phyloP scores from a whole-genome alignment of 92 coral and sea anemone species.

The Porites cylindrica region DNA sequence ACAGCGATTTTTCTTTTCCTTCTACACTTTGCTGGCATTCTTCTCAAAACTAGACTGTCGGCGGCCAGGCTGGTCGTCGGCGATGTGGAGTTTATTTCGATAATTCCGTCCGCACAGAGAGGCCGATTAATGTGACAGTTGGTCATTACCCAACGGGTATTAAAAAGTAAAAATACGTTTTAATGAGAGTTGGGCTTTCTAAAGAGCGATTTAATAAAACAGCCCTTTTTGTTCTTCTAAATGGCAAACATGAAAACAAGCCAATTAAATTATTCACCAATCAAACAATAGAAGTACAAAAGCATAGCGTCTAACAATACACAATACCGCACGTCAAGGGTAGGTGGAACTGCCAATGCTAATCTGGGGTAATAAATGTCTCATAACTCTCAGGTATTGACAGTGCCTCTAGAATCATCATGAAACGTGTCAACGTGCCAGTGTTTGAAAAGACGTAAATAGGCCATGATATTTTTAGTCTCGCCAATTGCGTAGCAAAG shows the following conservation, averaged over 20 bases:
- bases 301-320: conserved; percentile 12
- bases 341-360: conserved; percentile 16
- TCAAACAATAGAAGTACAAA: conserved; percentile 20
- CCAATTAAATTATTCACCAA: not conserved
- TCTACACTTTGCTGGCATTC: not conserved
- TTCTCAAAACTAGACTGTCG: not conserved
- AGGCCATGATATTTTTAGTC: not conserved
- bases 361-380: not conserved
- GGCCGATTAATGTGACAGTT: not conserved
- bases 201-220: not conserved
- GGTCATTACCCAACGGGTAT: no score
- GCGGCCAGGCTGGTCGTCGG: no score
- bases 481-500: not conserved
- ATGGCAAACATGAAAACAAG: not conserved
- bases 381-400: not conserved
- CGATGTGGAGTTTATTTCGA: no score
- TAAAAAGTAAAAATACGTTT: not conserved
- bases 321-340: not conserved
- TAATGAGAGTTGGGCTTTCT: not conserved
- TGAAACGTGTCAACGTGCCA: conserved; percentile 3
- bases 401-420: conserved; percentile 28
- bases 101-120: no score
- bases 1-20: not conserved
- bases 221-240: not conserved
- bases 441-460: conserved; percentile 17